Evolutionary conservation across 1,140 invertebrate genomes (phyloP).

Genomic region (Anadara kagoshimensis): DNA sequence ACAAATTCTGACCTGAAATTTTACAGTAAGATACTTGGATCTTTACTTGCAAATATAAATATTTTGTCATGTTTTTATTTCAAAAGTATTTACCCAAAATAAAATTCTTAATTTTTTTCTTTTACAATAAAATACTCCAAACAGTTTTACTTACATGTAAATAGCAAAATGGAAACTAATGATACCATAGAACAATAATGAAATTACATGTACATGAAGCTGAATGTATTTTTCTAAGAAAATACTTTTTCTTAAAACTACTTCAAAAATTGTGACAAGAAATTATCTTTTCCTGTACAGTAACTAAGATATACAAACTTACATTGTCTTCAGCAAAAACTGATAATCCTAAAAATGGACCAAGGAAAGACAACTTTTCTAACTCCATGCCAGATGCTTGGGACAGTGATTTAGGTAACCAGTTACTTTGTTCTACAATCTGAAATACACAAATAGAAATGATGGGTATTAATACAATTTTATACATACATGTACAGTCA

Average conservation of each 20-base stretch:
- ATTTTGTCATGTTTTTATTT: too few relatives aligned
- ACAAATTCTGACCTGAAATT: too few relatives aligned
- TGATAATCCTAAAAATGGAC: constrained; percentile 91
- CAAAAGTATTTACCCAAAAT: too few relatives aligned
- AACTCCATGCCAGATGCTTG: constrained; percentile 82
- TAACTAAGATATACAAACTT: constrained; percentile 44
- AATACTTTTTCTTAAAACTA: background rate
- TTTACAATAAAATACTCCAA: too few relatives aligned
- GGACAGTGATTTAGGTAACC: constrained; percentile 82
- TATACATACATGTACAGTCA: background rate
- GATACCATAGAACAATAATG: too few relatives aligned
- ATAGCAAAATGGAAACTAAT: too few relatives aligned
- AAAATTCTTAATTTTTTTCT: background rate
- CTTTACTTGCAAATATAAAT: too few relatives aligned
- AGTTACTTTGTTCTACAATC: constrained; percentile 80
- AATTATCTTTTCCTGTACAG: background rate
- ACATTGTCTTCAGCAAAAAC: constrained; percentile 94
- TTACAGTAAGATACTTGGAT: too few relatives aligned
- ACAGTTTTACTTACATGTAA: too few relatives aligned
- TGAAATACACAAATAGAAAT: constrained; percentile 44
- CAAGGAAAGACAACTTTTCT: constrained; percentile 87
- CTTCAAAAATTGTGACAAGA: background rate
- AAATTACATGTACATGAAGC: too few relatives aligned
- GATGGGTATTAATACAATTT: background rate
- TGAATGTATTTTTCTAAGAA: too few relatives aligned